Evolutionary conservation across 2,113 vertebrate species (phyloP).

Genomic region (Tenrec ecaudatus): DNA sequence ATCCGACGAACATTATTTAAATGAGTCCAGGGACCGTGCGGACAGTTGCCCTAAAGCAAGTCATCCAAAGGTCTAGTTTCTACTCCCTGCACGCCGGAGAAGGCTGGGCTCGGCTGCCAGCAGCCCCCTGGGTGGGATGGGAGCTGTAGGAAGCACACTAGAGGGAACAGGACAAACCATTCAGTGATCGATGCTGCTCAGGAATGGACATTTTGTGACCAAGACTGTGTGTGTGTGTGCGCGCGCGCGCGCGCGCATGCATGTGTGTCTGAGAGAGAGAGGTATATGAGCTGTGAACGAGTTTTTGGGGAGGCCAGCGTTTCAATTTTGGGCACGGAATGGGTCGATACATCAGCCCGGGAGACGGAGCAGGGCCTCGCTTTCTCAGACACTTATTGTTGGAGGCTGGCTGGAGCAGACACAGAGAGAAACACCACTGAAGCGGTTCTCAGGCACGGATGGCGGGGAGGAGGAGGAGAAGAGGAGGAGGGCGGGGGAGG

Average conservation of each 20-base stretch:
- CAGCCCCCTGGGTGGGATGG: neutral
- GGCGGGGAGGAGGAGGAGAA: too few species aligned
- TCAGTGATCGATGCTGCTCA: neutral
- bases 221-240: neutral
- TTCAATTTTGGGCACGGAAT: neutral
- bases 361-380: conserved; percentile 4
- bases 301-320: conserved; percentile 13
- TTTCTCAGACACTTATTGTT: conserved; percentile 63
- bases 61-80: conserved; percentile 26
- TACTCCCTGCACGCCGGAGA: neutral
- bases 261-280: too few species aligned
- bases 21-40: neutral
- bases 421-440: conserved; percentile 53
- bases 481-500: neutral
- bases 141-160: neutral
- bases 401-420: neutral
- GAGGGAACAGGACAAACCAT: neutral
- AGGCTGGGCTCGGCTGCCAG: neutral
- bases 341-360: conserved; percentile 52
- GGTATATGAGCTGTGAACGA: conserved; percentile 22
- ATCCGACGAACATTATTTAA: neutral
- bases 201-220: neutral
- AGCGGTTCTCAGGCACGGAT: conserved; percentile 52
- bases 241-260: too few species aligned
- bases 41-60: neutral